A percentile compares a stretch with the other conserved stretches of the same genome.
Evolutionary conservation across 1,140 invertebrate species (phyloP).

Genomic region (Lasioglossum baleicum): DNA sequence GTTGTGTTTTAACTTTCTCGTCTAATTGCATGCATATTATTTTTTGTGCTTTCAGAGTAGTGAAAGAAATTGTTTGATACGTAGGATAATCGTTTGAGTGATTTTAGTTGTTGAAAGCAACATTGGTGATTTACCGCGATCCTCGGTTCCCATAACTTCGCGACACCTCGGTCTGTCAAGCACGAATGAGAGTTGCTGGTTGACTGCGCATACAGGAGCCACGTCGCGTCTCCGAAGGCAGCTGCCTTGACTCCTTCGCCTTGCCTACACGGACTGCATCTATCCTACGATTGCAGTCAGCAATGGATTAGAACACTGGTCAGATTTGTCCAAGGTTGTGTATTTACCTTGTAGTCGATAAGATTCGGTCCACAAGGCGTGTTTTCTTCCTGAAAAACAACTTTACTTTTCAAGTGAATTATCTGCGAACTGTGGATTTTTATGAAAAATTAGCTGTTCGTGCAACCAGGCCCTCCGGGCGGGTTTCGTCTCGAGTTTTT

Average conservation of each 20-base stretch:
- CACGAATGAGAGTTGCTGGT: constrained; percentile 69
- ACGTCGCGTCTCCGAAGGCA: constrained; percentile 67
- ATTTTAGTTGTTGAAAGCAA: neutral
- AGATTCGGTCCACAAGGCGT: neutral
- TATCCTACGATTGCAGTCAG: constrained; percentile 54
- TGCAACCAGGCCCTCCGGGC: too few relatives aligned
- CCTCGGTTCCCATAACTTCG: too few relatives aligned
- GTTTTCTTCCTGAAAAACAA: too few relatives aligned
- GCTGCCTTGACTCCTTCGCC: constrained; percentile 65
- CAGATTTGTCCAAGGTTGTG: constrained; percentile 24
- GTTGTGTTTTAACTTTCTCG: too few relatives aligned
- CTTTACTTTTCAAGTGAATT: too few relatives aligned
- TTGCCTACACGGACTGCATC: constrained; percentile 53
- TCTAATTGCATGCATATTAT: neutral
- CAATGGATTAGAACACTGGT: constrained; percentile 53
- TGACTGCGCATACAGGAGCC: constrained; percentile 65
- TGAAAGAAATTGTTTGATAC: neutral
- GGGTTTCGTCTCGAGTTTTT: too few relatives aligned
- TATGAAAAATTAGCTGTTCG: too few relatives aligned
- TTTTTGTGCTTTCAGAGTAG: neutral
- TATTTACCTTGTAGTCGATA: neutral
- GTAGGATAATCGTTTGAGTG: neutral
- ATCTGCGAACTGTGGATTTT: too few relatives aligned
- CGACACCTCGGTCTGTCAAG: neutral
- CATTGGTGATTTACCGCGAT: neutral